phyloP scores from a whole-genome alignment of 2,797 vertebrate species.

The Paratrypauchen microcephalus region DNA sequence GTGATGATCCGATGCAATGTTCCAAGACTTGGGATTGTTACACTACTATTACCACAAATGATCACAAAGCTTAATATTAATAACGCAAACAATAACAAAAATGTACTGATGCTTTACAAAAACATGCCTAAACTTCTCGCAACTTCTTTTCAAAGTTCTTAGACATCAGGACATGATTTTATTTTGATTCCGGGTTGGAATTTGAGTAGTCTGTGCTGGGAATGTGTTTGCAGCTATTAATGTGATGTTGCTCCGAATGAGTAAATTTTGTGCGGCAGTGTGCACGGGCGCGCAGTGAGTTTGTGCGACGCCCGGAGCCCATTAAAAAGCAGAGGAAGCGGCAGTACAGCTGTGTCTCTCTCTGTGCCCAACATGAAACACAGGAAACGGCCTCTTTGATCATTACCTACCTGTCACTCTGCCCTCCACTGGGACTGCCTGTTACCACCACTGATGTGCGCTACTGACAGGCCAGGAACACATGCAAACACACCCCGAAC shows the following conservation, averaged over 20 bases:
- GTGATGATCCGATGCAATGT: too few species aligned
- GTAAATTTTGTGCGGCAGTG: constrained; percentile 34
- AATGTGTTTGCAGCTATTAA: constrained; percentile 61
- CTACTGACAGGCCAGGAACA: constrained; percentile 72
- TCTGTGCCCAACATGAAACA: constrained; percentile 75
- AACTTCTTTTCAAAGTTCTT: background rate
- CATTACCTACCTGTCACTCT: constrained; percentile 80
- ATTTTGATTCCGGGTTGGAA: background rate
- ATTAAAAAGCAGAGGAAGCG: constrained; percentile 74
- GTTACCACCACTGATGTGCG: constrained; percentile 72
- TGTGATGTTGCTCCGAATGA: constrained; percentile 50
- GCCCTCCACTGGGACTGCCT: constrained; percentile 71
- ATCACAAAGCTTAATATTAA: background rate
- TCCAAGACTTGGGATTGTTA: background rate
- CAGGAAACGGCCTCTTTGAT: constrained; percentile 80
- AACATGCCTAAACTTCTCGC: background rate
- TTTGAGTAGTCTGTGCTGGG: constrained; percentile 26
- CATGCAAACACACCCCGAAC: constrained; percentile 51
- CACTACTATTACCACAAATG: background rate
- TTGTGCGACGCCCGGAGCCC: constrained; percentile 53
- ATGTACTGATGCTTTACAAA: background rate
- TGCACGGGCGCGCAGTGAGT: constrained; percentile 38
- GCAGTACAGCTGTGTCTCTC: constrained; percentile 71
- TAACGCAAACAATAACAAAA: background rate
- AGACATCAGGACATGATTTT: constrained; percentile 2